These are phyloP conservation scores for Microplitis manilae DNA, from an alignment of 2,888 invertebrate species.

Conservation along the genomic window DNA sequence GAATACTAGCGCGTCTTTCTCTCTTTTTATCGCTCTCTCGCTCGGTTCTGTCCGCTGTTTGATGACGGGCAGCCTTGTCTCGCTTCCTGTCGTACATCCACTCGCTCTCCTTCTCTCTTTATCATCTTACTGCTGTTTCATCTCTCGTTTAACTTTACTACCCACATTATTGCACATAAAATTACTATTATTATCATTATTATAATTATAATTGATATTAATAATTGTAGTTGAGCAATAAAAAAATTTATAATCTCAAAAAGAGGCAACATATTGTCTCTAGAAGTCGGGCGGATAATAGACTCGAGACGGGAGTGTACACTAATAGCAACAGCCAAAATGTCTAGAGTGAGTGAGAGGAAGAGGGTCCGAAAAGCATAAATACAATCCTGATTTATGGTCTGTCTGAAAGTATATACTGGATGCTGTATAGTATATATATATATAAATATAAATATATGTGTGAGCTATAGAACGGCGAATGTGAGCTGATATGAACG, in stretches of 20 bases:
- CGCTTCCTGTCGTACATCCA: neutral
- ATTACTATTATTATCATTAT: neutral
- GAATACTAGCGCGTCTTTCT: constrained; percentile 57
- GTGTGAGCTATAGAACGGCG: too few species aligned
- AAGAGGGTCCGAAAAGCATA: constrained; percentile 30
- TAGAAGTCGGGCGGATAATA: neutral
- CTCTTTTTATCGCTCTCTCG: constrained; percentile 28
- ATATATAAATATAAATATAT: too few species aligned
- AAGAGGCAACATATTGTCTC: neutral
- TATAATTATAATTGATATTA: too few species aligned
- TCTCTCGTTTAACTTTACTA: neutral
- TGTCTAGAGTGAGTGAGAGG: constrained; percentile 8
- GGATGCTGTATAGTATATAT: too few species aligned
- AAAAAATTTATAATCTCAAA: too few species aligned
- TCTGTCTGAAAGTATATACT: constrained; percentile 25
- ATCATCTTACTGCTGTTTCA: neutral
- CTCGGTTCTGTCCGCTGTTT: constrained; percentile 20
- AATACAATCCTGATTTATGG: constrained; percentile 40
- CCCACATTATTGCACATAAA: neutral
- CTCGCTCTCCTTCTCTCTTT: neutral
- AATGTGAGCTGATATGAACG: too few species aligned
- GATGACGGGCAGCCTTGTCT: constrained; percentile 22
- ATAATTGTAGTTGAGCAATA: too few species aligned
- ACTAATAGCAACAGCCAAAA: constrained; percentile 11
- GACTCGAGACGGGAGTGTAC: neutral